These are phyloP conservation scores for Drosophila grimshawi DNA, from an alignment of 1,140 invertebrate genomes.

Conservation along the genomic window DNA sequence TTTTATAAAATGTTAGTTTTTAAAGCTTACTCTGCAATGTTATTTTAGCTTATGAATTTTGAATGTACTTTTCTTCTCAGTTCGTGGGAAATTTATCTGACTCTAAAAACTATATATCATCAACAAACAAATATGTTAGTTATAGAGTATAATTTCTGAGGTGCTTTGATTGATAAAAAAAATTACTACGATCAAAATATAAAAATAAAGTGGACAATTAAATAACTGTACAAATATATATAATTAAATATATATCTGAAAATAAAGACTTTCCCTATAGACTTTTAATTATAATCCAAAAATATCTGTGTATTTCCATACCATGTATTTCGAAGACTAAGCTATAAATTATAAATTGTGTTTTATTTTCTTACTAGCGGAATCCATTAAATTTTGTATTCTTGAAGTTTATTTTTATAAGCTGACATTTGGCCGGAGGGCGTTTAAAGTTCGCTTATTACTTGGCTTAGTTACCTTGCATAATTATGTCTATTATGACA, in stretches of 20 bases:
- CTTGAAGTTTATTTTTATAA: constrained; percentile 23
- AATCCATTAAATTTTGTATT: constrained; percentile 42
- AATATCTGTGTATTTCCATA: background rate
- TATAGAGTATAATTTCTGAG: no score
- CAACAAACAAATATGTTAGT: no score
- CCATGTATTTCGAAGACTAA: background rate
- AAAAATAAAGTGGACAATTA: background rate
- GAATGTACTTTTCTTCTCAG: no score
- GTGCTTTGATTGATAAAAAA: no score
- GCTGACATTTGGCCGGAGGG: constrained; percentile 34
- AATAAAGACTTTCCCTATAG: background rate
- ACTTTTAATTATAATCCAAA: background rate
- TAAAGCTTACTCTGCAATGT: no score
- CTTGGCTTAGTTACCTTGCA: constrained; percentile 61
- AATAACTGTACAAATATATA: background rate
- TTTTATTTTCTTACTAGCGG: constrained; percentile 8
- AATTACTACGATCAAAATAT: background rate
- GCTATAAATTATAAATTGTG: constrained; percentile 8
- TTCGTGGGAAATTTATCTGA: no score
- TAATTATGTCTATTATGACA: constrained; percentile 61
- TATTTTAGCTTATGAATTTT: no score
- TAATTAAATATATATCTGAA: background rate
- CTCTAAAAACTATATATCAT: no score
- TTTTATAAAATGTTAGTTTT: background rate
- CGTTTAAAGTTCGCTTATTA: constrained; percentile 47